Percentiles rank a stretch among this genome's conserved stretches.
Conservation (phyloP, 2,888 invertebrate species). For the Calameuta filiformis region DNA sequence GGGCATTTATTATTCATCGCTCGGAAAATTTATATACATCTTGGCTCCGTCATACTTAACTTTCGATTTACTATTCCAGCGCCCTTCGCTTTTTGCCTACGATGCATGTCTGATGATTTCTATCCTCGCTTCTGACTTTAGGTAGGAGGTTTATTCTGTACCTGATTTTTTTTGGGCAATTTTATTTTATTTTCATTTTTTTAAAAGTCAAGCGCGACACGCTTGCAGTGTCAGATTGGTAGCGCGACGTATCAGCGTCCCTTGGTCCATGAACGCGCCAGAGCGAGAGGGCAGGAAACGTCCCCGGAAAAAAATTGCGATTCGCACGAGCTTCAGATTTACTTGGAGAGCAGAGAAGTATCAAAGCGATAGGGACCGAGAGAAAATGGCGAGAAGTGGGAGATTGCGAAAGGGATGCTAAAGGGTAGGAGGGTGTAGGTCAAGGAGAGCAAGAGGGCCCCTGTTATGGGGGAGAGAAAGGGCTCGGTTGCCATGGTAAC, state of each 20-base stretch:
- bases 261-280: neutral
- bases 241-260: neutral
- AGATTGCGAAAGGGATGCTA: constrained; percentile 6
- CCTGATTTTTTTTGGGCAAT: neutral
- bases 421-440: constrained; percentile 42
- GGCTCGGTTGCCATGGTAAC: constrained; percentile 59
- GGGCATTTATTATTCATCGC: constrained; percentile 55
- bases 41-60: constrained; percentile 38
- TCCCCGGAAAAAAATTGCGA: neutral
- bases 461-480: constrained; percentile 39
- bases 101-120: neutral
- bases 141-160: neutral
- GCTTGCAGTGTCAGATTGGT: neutral
- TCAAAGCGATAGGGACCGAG: neutral
- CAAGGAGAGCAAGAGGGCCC: constrained; percentile 40
- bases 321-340: neutral
- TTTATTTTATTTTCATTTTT: neutral
- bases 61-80: constrained; percentile 44
- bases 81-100: neutral
- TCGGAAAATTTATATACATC: constrained; percentile 49
- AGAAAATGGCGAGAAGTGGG: neutral
- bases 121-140: neutral
- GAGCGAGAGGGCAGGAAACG: neutral
- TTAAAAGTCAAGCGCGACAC: neutral
- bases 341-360: constrained; percentile 5